Evolutionary conservation across 2,888 invertebrate species (phyloP).

Genomic region (Sisyra nigra): DNA sequence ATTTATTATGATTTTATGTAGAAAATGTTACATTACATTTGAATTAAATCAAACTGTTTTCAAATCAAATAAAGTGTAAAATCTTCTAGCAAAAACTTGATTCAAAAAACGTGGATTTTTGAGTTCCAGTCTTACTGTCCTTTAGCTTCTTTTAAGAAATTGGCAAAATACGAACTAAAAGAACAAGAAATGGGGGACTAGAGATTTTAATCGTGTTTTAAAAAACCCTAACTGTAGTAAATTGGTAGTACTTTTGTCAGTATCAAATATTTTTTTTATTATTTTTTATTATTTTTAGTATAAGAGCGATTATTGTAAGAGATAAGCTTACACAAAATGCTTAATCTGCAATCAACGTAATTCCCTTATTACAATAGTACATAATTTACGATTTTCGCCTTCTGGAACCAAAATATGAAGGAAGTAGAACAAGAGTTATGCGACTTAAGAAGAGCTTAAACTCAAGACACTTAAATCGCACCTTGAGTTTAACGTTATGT

Average conservation of each 20-base stretch:
- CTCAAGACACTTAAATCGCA: no score
- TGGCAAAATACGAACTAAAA: slow-evolving; percentile 15
- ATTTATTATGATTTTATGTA: no score
- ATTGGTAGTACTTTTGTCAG: slow-evolving; percentile 40
- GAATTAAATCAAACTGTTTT: no score
- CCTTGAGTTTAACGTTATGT: no score
- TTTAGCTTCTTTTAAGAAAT: no score
- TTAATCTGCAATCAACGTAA: slow-evolving; percentile 15
- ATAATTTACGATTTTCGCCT: slow-evolving; percentile 25
- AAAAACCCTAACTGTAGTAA: slow-evolving; percentile 33
- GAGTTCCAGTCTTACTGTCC: not conserved
- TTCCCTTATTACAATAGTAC: slow-evolving; percentile 22
- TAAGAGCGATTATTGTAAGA: slow-evolving; percentile 24
- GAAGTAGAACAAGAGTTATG: no score
- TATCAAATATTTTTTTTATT: slow-evolving; percentile 39
- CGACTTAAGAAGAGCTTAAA: no score
- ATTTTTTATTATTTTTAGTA: slow-evolving; percentile 14
- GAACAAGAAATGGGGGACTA: slow-evolving; percentile 42
- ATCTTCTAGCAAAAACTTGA: no score
- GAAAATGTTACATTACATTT: no score
- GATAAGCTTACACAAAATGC: slow-evolving; percentile 46
- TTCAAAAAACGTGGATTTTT: not conserved
- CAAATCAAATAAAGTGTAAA: no score
- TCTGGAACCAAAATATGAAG: slow-evolving; percentile 30
- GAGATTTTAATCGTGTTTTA: slow-evolving; percentile 38